Conservation (phyloP, 2,113 vertebrate species). For the Leptodactylus fuscus region DNA sequence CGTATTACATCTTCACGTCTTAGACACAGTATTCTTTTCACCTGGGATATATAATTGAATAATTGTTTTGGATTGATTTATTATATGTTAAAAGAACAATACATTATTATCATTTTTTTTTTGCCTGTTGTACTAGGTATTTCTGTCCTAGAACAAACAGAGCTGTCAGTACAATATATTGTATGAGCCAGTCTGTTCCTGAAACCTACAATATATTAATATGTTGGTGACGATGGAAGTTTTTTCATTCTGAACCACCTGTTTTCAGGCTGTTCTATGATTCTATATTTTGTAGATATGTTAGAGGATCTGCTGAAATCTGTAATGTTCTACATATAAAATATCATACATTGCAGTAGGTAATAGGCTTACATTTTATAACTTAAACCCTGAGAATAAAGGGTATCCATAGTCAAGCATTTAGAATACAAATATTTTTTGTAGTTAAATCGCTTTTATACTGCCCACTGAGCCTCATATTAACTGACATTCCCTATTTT, state of each 20-base stretch:
- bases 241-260: not conserved
- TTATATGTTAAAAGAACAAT: too few relatives aligned
- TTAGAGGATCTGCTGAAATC: too few relatives aligned
- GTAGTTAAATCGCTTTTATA: too few relatives aligned
- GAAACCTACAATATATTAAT: not conserved
- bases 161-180: not conserved
- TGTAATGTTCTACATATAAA: not conserved
- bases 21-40: too few relatives aligned
- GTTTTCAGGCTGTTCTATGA: not conserved
- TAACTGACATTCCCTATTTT: not conserved
- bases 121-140: not conserved
- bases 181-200: not conserved
- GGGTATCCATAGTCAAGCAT: too few relatives aligned
- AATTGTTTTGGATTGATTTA: too few relatives aligned
- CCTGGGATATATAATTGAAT: too few relatives aligned
- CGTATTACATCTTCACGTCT: too few relatives aligned
- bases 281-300: not conserved
- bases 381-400: too few relatives aligned
- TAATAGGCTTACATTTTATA: too few relatives aligned
- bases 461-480: not conserved
- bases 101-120: not conserved
- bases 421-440: too few relatives aligned
- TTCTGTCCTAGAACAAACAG: not conserved
- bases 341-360: not conserved
- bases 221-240: not conserved